Base-by-base conservation (phyloP, 2,113 vertebrate species). In the Hystrix cristata region DNA sequence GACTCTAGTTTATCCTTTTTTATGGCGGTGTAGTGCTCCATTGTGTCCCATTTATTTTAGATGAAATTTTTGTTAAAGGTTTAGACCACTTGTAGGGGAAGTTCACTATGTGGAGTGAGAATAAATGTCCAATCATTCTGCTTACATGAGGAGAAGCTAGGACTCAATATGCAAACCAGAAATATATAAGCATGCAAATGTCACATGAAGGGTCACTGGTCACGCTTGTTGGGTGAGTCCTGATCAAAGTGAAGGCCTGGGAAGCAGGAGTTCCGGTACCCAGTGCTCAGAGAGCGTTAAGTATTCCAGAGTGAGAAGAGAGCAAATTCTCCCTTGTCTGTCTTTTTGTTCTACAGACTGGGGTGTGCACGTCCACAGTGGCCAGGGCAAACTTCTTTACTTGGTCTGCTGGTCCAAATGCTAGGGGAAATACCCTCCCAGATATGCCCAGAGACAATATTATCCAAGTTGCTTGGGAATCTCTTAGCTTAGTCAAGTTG, bases 11-110 rank as follows among this genome's bases (percentile, higher is more conserved):
- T 38, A 38, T 38, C 38, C 38, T 38, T 38, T 38, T 38, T 38
- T 38, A 38, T 38, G 38, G 38, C 2, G 38, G 38, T 38, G 38
- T 38, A 38, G 38, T 38, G 38, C 38, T 38, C 38, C 38, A 38
- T 38, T 38, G 38, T 38, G 38, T 38, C 38, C 38, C 38, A 38
- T 38, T 38, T 38, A 38, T 93, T 71, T 93, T 80, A 83, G 3
- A 51, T 86, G 60, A 1, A 90, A 67, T 90, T 90, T 64, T 84
- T 96, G 5, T 91, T 64, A 96, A 98, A 87, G 5, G 46, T 16
- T 92, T 94, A 60, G 80, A 43, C 5, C 18, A 78, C 3, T 79
- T 1, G 53, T 48, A 69, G 48, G 65, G 48, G 57, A 94, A 55
- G 27, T 13, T 94, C 1, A 65, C 48, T 0, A 31, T 62, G 2